A percentile compares a stretch with the other conserved stretches of the same genome.
Conservation (phyloP, 2,113 vertebrate species). For the Podarcis raffonei region DNA sequence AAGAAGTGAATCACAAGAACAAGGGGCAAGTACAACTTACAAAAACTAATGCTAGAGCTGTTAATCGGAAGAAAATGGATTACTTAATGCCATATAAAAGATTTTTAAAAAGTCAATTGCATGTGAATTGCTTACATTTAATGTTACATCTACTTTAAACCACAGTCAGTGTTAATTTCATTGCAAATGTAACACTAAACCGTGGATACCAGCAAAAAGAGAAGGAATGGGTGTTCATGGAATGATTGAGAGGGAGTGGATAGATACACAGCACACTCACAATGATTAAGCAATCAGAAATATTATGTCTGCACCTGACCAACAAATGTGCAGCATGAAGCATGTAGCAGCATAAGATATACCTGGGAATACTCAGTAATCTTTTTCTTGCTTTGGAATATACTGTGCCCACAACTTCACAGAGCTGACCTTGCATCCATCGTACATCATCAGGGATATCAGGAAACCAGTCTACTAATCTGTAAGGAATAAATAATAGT, state of each 20-base stretch:
- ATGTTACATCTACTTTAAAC: neutral
- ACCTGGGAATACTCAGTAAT: slow-evolving; percentile 60
- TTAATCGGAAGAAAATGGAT: too few species aligned
- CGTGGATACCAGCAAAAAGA: neutral
- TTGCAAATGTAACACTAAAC: neutral
- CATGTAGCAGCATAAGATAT: slow-evolving; percentile 13
- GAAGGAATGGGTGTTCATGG: neutral
- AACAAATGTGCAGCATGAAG: neutral
- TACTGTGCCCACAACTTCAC: slow-evolving; percentile 74
- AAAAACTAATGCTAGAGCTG: too few species aligned
- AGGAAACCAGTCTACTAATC: slow-evolving; percentile 89
- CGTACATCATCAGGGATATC: slow-evolving; percentile 84
- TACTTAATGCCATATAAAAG: too few species aligned
- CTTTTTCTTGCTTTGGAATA: slow-evolving; percentile 78
- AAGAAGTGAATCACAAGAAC: too few species aligned
- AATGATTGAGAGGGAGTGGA: neutral
- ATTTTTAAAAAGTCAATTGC: too few species aligned
- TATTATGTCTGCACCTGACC: neutral
- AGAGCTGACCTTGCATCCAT: slow-evolving; percentile 80
- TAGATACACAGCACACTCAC: neutral
- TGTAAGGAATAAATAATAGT: slow-evolving; percentile 46
- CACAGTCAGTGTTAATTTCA: neutral
- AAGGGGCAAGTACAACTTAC: too few species aligned
- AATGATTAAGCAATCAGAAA: neutral
- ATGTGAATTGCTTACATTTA: neutral